Evolutionary conservation across 2,113 vertebrate genomes (phyloP).

Genomic region (Speoplatyrhinus poulsoni): DNA sequence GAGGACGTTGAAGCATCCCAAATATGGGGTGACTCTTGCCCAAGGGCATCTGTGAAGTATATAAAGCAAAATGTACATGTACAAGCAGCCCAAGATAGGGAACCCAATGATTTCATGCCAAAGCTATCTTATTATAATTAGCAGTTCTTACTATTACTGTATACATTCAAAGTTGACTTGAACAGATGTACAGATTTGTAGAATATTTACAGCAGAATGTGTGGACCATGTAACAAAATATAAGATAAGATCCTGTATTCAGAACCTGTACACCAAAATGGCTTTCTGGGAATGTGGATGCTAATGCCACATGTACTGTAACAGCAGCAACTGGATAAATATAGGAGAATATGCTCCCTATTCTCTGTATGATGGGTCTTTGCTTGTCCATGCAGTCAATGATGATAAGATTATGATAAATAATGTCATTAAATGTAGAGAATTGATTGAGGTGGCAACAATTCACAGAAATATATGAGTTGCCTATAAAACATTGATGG

Average conservation of each 20-base stretch:
- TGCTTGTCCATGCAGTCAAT: neutral
- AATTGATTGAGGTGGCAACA: constrained; percentile 1
- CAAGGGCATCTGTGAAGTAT: neutral
- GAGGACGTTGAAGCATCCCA: too few species aligned
- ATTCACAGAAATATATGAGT: neutral
- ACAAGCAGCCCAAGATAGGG: neutral
- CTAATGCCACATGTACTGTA: neutral
- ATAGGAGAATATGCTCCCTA: constrained; percentile 5
- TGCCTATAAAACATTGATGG: neutral
- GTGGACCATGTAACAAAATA: constrained; percentile 10
- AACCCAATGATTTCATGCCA: constrained; percentile 1
- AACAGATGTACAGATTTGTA: constrained; percentile 11
- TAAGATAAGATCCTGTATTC: constrained; percentile 13
- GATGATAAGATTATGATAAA: too few species aligned
- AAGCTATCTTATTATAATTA: constrained; percentile 27
- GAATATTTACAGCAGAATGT: constrained; percentile 20
- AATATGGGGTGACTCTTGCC: too few species aligned
- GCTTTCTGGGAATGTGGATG: neutral
- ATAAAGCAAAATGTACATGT: neutral
- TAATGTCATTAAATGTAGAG: neutral
- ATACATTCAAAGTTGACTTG: too few species aligned
- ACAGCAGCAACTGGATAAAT: constrained; percentile 17
- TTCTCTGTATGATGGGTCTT: constrained; percentile 1
- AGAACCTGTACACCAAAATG: neutral
- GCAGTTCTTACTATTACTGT: too few species aligned